These are phyloP conservation scores for Buphagus erythrorhynchus DNA, from an alignment of 2,797 vertebrate genomes.

Conservation along the genomic window DNA sequence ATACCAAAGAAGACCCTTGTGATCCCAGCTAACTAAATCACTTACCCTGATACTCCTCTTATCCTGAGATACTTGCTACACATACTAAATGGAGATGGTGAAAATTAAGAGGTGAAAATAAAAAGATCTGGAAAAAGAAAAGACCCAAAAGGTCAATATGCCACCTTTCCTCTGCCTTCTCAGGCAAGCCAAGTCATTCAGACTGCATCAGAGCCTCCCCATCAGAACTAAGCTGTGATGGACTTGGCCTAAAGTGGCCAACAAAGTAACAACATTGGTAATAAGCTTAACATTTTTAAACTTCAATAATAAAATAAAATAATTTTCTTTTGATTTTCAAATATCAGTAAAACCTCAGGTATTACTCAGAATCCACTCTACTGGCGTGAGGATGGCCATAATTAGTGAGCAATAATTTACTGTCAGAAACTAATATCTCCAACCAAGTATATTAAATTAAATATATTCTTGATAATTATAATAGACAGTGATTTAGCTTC, in stretches of 20 bases:
- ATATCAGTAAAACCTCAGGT: neutral
- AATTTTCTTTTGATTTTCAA: neutral
- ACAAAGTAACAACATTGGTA: neutral
- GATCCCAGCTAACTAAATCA: neutral
- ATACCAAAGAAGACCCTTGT: neutral
- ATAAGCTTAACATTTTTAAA: neutral
- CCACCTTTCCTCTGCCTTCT: neutral
- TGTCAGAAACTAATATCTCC: slow-evolving; percentile 49
- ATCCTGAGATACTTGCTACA: neutral
- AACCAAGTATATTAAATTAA: slow-evolving; percentile 65
- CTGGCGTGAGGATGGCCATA: neutral
- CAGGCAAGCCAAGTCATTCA: neutral
- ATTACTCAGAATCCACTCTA: neutral
- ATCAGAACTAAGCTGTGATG: neutral
- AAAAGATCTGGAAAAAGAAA: neutral
- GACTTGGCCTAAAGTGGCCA: neutral
- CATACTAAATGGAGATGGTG: neutral
- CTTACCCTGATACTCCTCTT: neutral
- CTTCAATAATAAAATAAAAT: neutral
- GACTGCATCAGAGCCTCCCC: neutral
- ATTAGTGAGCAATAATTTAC: slow-evolving; percentile 59
- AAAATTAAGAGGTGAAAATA: neutral
- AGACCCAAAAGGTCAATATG: neutral
- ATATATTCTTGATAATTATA: slow-evolving; percentile 61
- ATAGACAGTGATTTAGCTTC: slow-evolving; percentile 59